These are phyloP conservation scores for Cyanistes caeruleus DNA, from an alignment of 2,113 vertebrate species.

Conservation along the genomic window DNA sequence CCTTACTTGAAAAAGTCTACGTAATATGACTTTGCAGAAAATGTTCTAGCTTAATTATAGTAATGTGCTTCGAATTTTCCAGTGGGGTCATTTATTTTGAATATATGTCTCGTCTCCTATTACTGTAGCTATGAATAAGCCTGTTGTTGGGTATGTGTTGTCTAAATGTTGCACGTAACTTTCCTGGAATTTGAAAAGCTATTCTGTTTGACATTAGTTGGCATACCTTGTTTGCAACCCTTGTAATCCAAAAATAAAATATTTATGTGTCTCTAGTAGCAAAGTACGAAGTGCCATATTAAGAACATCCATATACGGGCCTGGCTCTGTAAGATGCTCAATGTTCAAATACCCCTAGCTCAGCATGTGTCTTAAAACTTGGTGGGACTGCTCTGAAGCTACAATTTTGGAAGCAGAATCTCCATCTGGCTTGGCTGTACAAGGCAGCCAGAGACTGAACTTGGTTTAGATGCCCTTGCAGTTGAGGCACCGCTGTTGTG, in stretches of 20 bases:
- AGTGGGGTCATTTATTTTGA: conserved; percentile 67
- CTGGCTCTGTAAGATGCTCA: conserved; percentile 5
- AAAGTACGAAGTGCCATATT: conserved; percentile 51
- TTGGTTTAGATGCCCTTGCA: neutral
- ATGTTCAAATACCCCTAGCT: neutral
- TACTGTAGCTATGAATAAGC: conserved; percentile 59
- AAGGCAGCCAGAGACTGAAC: neutral
- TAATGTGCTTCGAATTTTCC: conserved; percentile 59
- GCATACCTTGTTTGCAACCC: conserved; percentile 66
- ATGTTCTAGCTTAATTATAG: conserved; percentile 68
- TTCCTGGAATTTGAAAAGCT: conserved; percentile 69
- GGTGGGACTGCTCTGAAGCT: neutral
- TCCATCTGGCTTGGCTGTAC: neutral
- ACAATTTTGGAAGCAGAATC: neutral
- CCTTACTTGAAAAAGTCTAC: conserved; percentile 10
- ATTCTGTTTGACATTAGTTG: conserved; percentile 69
- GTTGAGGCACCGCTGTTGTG: neutral
- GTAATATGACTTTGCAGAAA: conserved; percentile 49
- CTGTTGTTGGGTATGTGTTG: conserved; percentile 66
- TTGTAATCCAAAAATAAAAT: conserved; percentile 70
- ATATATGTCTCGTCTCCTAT: conserved; percentile 55
- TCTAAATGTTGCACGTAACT: conserved; percentile 50
- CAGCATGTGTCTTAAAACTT: neutral
- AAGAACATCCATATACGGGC: conserved; percentile 62
- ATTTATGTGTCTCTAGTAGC: conserved; percentile 67